A percentile compares a stretch with the other conserved stretches of the same genome.
Evolutionary conservation across 2,888 invertebrate genomes (phyloP).

Genomic region (Griposia aprilina): DNA sequence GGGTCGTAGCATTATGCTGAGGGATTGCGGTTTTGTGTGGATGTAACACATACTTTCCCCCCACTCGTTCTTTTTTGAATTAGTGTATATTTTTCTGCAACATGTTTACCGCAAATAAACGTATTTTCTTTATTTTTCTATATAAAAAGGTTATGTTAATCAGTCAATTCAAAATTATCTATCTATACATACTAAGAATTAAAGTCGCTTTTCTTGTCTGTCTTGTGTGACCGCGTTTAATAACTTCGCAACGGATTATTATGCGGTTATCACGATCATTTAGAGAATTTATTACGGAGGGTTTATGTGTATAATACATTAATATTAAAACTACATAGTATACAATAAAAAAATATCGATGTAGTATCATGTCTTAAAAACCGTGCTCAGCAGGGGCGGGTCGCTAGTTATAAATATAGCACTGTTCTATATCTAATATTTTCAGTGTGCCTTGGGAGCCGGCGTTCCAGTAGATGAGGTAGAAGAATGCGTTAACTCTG

Average conservation of each 20-base stretch:
- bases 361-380: not conserved
- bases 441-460: constrained; percentile 80
- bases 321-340: not conserved
- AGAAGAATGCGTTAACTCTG: constrained; percentile 74
- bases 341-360: not conserved
- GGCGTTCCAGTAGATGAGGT: constrained; percentile 68
- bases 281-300: not conserved
- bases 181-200: too few species aligned
- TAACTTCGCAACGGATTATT: not conserved
- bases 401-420: not conserved
- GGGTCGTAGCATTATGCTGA: too few species aligned
- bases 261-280: not conserved
- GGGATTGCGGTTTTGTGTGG: too few species aligned
- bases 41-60: too few species aligned
- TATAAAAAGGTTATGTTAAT: not conserved
- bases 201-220: too few species aligned
- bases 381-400: too few species aligned
- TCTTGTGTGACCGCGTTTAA: too few species aligned
- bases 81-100: too few species aligned
- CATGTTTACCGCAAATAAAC: too few species aligned
- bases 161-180: not conserved
- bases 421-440: constrained; percentile 37
- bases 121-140: too few species aligned
- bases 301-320: too few species aligned
- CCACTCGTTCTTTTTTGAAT: too few species aligned